Conservation (phyloP, 1,140 invertebrate genomes). For the Tyrophagus putrescentiae region DNA sequence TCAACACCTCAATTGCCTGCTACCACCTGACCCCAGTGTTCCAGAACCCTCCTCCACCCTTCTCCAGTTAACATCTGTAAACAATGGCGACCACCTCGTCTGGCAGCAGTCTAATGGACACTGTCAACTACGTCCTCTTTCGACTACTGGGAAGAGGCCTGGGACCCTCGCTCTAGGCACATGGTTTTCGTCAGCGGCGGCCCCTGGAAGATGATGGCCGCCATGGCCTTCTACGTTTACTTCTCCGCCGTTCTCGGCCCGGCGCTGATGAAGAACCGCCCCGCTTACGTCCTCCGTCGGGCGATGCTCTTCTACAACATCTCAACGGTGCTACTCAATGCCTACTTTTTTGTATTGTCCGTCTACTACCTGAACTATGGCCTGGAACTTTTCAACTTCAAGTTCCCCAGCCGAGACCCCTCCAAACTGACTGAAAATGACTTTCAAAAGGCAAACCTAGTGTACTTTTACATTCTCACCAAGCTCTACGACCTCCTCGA, state of each 20-base stretch:
- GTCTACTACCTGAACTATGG: constrained; percentile 1
- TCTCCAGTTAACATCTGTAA: not conserved
- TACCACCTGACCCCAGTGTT: too few relatives aligned
- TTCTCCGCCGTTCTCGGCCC: constrained; percentile 64
- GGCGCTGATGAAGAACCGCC: constrained; percentile 63
- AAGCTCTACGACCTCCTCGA: constrained; percentile 86
- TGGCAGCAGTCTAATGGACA: not conserved
- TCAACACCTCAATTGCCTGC: too few relatives aligned
- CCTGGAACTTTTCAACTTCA: not conserved
- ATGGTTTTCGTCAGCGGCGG: constrained; percentile 12
- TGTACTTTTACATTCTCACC: constrained; percentile 33
- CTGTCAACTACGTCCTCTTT: constrained; percentile 3
- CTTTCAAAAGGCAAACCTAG: not conserved
- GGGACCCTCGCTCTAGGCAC: constrained; percentile 68
- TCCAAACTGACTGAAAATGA: not conserved
- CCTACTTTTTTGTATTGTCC: constrained; percentile 15
- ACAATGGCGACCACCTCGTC: not conserved
- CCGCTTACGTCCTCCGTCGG: constrained; percentile 59
- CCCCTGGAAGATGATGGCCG: not conserved
- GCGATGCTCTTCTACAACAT: constrained; percentile 61
- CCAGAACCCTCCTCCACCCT: too few relatives aligned
- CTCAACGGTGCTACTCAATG: constrained; percentile 22
- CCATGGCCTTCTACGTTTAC: constrained; percentile 47
- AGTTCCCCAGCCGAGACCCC: not conserved
- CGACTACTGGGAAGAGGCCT: constrained; percentile 13